Evolutionary conservation across 2,113 vertebrate species (phyloP), one percentile per base, ranked within the genome.

Genomic region (Albula glossodonta): DNA sequence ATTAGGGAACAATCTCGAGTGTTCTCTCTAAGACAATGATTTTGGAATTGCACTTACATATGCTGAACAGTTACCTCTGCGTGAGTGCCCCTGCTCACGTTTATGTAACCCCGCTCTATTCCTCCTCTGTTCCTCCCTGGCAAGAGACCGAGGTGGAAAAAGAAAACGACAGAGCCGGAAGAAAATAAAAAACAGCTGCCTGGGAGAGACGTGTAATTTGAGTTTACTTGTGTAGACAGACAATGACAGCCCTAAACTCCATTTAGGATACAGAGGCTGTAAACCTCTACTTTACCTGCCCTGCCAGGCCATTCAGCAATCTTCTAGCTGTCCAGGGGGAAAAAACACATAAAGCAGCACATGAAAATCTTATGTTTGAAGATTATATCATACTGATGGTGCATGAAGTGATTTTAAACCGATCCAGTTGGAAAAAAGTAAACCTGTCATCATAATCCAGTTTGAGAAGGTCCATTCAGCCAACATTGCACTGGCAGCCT

Each of bases 1-100:
- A 97, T 97, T 96, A 97, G 96, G 95, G 97, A 97, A 96, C 96
- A 96, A 97, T 97, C 97, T 96, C 88, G 89, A 95, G 95, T 95
- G 95, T 96, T 97, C 96, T 95, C 95, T 95, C 95, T 95, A 95
- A 97, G 96, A 97, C 95, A 96, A 96, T 96, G 96, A 96, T 96
- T 97, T 97, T 96, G 94, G 94, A 96, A 96, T 96, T 94, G 95
- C 96, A 96, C 96, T 96, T 96, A 96, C 96, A 97, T 96, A 96
- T 97, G 96, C 96, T 95, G 95, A 96, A 95, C 94, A 94, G 93
- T 96, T 97, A 95, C 96, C 96, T 95, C 95, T 95, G 96, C 94
- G 91, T 86, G 91, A 94, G 91, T 87, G 93, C 96, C 96, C 96
- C 95, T 96, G 96, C 94, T 95, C 94, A 94, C 93, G 91, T 95